Base-by-base conservation (phyloP, 2,113 vertebrate genomes). In the Xiphorhynchus elegans region DNA sequence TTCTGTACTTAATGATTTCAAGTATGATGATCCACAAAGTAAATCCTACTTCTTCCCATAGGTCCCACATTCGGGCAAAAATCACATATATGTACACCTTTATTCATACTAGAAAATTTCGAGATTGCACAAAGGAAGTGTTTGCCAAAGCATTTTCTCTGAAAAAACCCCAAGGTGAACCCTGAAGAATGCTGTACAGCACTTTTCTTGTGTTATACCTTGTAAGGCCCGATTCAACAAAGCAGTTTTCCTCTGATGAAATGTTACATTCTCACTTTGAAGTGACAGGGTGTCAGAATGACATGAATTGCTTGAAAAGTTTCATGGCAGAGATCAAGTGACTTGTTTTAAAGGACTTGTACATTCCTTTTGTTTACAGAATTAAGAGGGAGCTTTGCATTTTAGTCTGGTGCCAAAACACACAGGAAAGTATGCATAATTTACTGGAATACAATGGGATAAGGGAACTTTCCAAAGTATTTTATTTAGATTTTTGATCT, bases 401-500 rank as follows among this genome's bases (percentile, higher is more conserved):
- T 62, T 83, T 88, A 82, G 69, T 80, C 42, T 85, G 46, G 5
- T 91, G 95, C 95, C 82, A 95, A 94, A 85, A 64, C 29, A 80
- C 67, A 73, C 78, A 91, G 77, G 72, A 87, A 96, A 83, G 24
- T 60, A 50, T 47, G 46, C 35, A 64, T 70, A 77, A 55, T 77
- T 89, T 91, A 66, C 70, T 94, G 93, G 87, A 95, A 88, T 70
- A 58, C 35, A 76, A 66, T 2, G 5, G 89, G 44, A 58, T 63
- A 87, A 82, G 70, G 66, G 24, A 95, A 93, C 33, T 39, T 74
- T 94, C 70, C 91, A 37, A 82, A 68, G 44, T 62, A 86, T 74
- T 94, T 93, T 62, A 62, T 90, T 92, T 92, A 77, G 70, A 47
- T 76, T 91, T 78, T 90, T 93, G 59, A 67, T 93, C 94, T 96